Base-by-base conservation (phyloP, 2,888 invertebrate species). In the Ophioninae sp. region DNA sequence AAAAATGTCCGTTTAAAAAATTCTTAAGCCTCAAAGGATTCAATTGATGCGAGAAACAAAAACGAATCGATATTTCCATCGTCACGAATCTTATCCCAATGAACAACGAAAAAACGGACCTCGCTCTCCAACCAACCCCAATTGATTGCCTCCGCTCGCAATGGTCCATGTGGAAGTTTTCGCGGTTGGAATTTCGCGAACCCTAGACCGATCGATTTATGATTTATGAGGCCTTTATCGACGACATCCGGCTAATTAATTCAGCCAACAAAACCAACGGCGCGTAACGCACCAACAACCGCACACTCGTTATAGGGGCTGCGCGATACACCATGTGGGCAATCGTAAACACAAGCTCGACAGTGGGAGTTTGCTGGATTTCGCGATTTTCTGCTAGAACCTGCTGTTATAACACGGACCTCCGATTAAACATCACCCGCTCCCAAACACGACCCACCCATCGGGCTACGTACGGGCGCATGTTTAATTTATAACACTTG, bases 391-490 rank as follows among this genome's bases (percentile, higher is more conserved):
- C 61, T 37, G 23, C 79, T 44, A 67, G 20, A 23, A 50, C 50
- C 50, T 10, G 17, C 50, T 50, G 3, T 6, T 78, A 74, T 76
- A 65, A 68, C 69, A 68, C 30, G 30, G 44, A 41, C 72, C 77
- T 81, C 82, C 82, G 82, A 73, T 84, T 74, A 61, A 81, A 72
- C 65, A 81, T 74, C 84, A 83, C 81, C 83, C 80, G 86, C 75
- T 80, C 77, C 72, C 72, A 39, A 21, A 20, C 37, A 21, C 44
- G 57, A 7, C 64, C 30, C 57, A 30, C n/a, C 7, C 21, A 21
- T 13, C 44, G 39, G 23, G 50, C 20, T 7, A 44, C 61, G 41
- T 59, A 68, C 61, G 41, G 6, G 20, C 70, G 50, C 65, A 64
- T 64, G 65, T 30, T 59, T 79, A 78, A 84, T 86, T 78, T 75